Evolutionary conservation across 2,888 invertebrate species (phyloP).

Genomic region (Iphiclides podalirius): DNA sequence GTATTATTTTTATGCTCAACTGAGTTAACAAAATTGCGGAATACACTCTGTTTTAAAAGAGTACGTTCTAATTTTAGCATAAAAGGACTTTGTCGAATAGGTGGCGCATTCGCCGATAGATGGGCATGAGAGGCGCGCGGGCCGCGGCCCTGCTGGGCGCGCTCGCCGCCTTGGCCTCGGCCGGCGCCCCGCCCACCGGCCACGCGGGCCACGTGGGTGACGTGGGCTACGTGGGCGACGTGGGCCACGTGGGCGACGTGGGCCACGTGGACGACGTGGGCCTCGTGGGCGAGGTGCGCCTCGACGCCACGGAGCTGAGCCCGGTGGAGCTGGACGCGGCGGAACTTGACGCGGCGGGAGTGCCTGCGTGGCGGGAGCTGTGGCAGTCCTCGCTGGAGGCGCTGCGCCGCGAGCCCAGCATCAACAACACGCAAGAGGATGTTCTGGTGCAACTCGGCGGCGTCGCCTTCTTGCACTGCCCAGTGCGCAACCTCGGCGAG

Average conservation of each 20-base stretch:
- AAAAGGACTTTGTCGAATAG: too few relatives aligned
- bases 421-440: constrained; percentile 88
- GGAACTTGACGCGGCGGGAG: constrained; percentile 47
- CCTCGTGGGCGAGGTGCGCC: constrained; percentile 25
- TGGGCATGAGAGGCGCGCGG: constrained; percentile 28
- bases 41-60: too few relatives aligned
- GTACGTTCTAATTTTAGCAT: too few relatives aligned
- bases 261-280: constrained; percentile 15
- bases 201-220: constrained; percentile 20
- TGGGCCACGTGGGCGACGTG: constrained; percentile 27
- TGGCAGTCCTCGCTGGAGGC: constrained; percentile 78
- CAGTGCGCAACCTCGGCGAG: constrained; percentile 87
- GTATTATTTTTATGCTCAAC: too few relatives aligned
- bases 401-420: constrained; percentile 66
- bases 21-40: too few relatives aligned
- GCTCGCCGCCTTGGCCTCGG: constrained; percentile 25
- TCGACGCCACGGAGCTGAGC: constrained; percentile 30
- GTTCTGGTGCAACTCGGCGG: constrained; percentile 88
- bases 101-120: not conserved
- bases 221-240: constrained; percentile 22
- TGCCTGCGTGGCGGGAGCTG: constrained; percentile 82
- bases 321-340: constrained; percentile 39
- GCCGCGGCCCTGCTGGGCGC: constrained; percentile 30
- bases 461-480: constrained; percentile 89
- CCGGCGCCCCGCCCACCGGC: constrained; percentile 26